Evolutionary conservation across 1,140 invertebrate genomes (phyloP), one percentile per base, ranked within the genome.

Genomic region (Drosophila paulistorum): DNA sequence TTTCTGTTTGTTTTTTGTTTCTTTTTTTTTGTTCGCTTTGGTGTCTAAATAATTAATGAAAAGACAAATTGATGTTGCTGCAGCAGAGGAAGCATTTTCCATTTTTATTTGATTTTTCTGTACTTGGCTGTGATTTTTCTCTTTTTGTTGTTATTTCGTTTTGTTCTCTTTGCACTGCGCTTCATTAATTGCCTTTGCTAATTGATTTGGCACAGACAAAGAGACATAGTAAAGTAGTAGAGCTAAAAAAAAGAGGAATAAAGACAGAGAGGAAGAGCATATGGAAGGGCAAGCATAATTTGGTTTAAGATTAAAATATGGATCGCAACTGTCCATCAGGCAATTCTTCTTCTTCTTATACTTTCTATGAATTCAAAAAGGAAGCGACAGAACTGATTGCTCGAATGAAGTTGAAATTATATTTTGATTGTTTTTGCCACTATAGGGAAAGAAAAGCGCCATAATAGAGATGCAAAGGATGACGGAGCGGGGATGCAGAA

Each of bases 21-120:
- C 23, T 37, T 64, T 42, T 54, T 68, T 59, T 60, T 51, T 23
- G 23, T 26, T 20, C 37, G 33, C 35, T 68, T 57, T 57, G 39
- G 42, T 64, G 59, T 76, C 68, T 78, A 78, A 77, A 72, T 86
- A 86, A 87, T 82, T 87, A 82, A 86, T 86, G 83, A 79, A 83
- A 79, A 87, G 79, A 79, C 82, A 87, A 82, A 82, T 82, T 82
- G 83, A 72, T 65, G 61, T 64, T 77, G 77, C 64, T 65, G 69
- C 41, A 59, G 61, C 55, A 62, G 23, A 7, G 23, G 10, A 42
- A 20, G 17, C 39, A 33, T 37, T 48, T 62, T 54, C n/a, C 45
- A 9, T 59, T 35, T 17, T 58, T 58, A 51, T 37, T 37, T 59
- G 33, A 37, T 59, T 37, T 20, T 39, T 20, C 17, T 23, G 45